phyloP scores from a whole-genome alignment of 2,888 invertebrate species.

The Eumacrocentrus americanus region DNA sequence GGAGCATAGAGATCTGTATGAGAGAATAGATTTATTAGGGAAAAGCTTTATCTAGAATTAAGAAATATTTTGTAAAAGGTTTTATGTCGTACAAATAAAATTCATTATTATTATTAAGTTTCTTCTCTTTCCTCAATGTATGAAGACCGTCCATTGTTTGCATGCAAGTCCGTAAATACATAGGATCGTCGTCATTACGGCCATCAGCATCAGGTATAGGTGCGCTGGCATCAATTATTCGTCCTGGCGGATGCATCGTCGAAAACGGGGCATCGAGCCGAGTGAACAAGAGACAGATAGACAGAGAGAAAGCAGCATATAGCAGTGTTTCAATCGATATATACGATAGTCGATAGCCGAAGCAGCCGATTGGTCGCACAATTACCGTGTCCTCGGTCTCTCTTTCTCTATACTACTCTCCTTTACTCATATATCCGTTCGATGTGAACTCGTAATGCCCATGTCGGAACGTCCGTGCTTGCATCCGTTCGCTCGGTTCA shows the following conservation, averaged over 20 bases:
- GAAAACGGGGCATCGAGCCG: not conserved
- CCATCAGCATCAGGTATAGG: not conserved
- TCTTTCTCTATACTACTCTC: not conserved
- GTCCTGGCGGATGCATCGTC: not conserved
- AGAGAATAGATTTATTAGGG: too few species aligned
- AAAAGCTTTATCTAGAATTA: too few species aligned
- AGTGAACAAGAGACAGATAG: not conserved
- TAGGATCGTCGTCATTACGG: not conserved
- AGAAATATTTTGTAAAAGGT: too few species aligned
- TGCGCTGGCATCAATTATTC: not conserved
- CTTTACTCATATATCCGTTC: constrained; percentile 15
- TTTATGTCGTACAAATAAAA: too few species aligned
- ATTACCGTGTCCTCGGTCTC: constrained; percentile 1
- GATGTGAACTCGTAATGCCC: constrained; percentile 15
- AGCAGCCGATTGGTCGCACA: constrained; percentile 14
- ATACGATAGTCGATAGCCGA: constrained; percentile 15
- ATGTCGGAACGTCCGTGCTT: constrained; percentile 13
- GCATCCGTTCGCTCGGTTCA: constrained; percentile 12
- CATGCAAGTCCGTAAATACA: too few species aligned
- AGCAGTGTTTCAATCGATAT: constrained; percentile 11
- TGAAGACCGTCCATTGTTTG: too few species aligned
- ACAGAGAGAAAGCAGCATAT: not conserved
- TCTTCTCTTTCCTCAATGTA: too few species aligned
- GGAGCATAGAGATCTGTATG: too few species aligned
- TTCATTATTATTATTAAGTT: too few species aligned